These are phyloP conservation scores for Herpetotheres cachinnans DNA, from an alignment of 2,113 vertebrate species.

Conservation along the genomic window DNA sequence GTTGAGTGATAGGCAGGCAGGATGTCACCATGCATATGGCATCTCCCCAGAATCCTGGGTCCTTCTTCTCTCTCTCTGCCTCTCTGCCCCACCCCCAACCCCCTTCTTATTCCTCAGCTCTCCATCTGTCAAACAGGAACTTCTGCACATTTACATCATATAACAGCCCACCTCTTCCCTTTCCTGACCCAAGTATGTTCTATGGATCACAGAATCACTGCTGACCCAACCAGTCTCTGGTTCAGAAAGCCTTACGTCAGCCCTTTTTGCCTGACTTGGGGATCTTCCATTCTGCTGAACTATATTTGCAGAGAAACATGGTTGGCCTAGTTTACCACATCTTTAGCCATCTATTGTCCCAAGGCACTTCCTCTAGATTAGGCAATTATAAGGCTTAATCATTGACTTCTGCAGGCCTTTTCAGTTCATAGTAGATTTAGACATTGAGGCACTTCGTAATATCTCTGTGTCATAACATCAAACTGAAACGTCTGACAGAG, in stretches of 20 bases:
- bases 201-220: neutral
- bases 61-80: neutral
- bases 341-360: neutral
- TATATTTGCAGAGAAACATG: neutral
- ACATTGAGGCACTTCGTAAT: neutral
- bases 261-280: neutral
- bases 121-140: neutral
- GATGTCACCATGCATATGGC: neutral
- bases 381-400: neutral
- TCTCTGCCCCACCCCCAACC: rapidly evolving
- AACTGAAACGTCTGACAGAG: neutral
- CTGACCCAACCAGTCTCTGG: neutral
- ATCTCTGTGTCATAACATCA: neutral
- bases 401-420: neutral
- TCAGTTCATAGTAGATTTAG: neutral
- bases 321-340: neutral
- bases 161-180: neutral
- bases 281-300: neutral
- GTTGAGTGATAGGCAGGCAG: neutral
- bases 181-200: neutral
- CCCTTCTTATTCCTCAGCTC: neutral
- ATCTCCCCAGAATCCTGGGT: neutral
- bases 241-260: neutral
- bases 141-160: neutral
- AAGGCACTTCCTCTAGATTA: neutral